Conservation (phyloP, 1,140 invertebrate genomes). For the Megalopta genalis region DNA sequence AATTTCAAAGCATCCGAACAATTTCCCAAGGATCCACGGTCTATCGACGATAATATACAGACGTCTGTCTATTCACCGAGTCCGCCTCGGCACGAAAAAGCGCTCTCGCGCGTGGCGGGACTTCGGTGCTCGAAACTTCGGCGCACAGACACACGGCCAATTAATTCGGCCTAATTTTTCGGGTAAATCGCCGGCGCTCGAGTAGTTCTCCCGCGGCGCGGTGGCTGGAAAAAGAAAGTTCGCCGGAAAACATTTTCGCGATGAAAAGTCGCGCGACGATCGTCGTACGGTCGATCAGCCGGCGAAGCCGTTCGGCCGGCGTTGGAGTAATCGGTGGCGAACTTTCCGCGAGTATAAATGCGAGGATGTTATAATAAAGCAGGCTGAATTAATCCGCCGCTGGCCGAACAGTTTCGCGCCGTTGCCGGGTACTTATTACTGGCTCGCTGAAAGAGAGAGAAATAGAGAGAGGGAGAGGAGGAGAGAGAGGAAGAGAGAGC, state of each 20-base stretch:
- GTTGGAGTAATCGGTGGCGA: constrained; percentile 22
- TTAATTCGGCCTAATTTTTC: no score
- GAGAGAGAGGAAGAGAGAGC: no score
- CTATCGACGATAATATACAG: no score
- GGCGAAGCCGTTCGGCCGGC: background rate
- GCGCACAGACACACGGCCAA: no score
- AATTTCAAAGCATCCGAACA: no score
- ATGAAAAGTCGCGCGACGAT: background rate
- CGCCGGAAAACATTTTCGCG: background rate
- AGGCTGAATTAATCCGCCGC: constrained; percentile 57
- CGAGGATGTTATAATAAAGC: constrained; percentile 54
- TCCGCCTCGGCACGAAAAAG: no score
- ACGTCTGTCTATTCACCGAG: no score
- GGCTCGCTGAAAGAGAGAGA: background rate
- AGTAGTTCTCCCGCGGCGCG: background rate
- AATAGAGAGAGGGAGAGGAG: background rate
- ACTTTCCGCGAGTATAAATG: constrained; percentile 46
- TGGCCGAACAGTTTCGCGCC: constrained; percentile 36
- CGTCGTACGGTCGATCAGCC: constrained; percentile 28
- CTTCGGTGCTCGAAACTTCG: no score
- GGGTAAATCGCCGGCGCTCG: no score
- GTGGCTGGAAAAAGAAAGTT: background rate
- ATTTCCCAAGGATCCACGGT: no score
- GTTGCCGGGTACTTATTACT: constrained; percentile 29
- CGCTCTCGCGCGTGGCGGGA: no score